A percentile compares a stretch with the other conserved stretches of the same genome.
These are phyloP conservation scores for Cynaeus angustus DNA, from an alignment of 2,888 invertebrate species.

Conservation along the genomic window DNA sequence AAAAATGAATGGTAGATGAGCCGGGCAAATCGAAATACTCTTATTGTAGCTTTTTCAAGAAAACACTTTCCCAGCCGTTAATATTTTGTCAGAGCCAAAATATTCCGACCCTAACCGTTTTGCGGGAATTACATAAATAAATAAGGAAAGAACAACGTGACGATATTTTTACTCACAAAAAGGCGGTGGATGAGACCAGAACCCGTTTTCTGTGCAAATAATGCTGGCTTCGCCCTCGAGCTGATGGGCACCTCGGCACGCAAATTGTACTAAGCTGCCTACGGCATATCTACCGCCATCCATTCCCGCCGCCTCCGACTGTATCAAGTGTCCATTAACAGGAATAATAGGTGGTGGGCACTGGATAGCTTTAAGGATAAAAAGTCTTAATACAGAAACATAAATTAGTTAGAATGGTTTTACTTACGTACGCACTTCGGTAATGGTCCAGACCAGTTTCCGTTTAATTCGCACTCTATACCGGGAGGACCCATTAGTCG, in stretches of 20 bases:
- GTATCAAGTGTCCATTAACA: constrained; percentile 79
- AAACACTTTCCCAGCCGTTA: too few species aligned
- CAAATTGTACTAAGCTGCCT: constrained; percentile 87
- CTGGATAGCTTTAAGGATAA: constrained; percentile 79
- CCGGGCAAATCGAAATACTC: background rate
- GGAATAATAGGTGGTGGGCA: constrained; percentile 86
- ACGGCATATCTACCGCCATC: constrained; percentile 81
- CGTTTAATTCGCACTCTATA: constrained; percentile 85
- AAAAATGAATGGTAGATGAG: constrained; percentile 16
- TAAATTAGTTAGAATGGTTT: constrained; percentile 3
- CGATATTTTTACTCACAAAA: constrained; percentile 76
- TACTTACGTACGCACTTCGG: constrained; percentile 85
- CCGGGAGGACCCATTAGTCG: constrained; percentile 84
- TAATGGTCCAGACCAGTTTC: constrained; percentile 85
- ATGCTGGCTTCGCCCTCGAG: constrained; percentile 86
- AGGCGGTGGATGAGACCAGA: constrained; percentile 91
- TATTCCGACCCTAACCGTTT: too few species aligned
- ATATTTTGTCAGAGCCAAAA: too few species aligned
- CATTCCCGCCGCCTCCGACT: constrained; percentile 72
- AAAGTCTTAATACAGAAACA: constrained; percentile 44
- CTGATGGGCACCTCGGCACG: constrained; percentile 80
- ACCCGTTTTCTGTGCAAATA: constrained; percentile 90
- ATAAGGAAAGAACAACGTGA: background rate
- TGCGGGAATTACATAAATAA: constrained; percentile 1
- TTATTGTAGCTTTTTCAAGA: too few species aligned